Conservation (phyloP, 2,888 invertebrate species). For the Monoplex corrugatus region DNA sequence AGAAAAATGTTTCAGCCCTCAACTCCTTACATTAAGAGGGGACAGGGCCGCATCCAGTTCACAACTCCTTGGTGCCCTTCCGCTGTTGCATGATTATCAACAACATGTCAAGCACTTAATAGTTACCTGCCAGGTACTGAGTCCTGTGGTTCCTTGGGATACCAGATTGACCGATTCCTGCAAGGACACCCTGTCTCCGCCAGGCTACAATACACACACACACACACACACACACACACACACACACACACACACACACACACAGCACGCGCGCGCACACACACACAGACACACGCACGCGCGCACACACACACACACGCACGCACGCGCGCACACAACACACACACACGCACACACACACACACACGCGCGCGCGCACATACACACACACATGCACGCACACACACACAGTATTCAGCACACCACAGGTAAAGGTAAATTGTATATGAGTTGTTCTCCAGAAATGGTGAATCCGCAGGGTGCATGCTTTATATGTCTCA, state of each 20-base stretch:
- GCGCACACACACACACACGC: background rate
- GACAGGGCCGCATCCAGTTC: too few species aligned
- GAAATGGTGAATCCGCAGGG: too few species aligned
- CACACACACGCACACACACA: too few species aligned
- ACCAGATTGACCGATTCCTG: slow-evolving; percentile 76
- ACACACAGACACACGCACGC: slow-evolving; percentile 26
- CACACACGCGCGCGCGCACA: background rate
- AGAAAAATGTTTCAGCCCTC: too few species aligned
- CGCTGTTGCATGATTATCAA: too few species aligned
- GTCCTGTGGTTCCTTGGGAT: slow-evolving; percentile 76
- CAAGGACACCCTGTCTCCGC: slow-evolving; percentile 66
- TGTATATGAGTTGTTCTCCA: too few species aligned
- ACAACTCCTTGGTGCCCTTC: too few species aligned
- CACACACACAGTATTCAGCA: background rate
- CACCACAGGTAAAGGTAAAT: background rate
- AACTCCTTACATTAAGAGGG: too few species aligned
- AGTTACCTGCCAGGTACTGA: slow-evolving; percentile 77
- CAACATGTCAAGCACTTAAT: background rate
- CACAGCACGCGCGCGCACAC: background rate
- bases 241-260: slow-evolving; percentile 10
- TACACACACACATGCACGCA: background rate
- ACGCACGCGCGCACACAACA: too few species aligned
- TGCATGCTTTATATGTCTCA: too few species aligned
- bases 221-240: background rate
- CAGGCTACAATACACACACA: slow-evolving; percentile 60